Base-by-base conservation (phyloP, 2,113 vertebrate species). In the Stomatorhinus ivindoensis region DNA sequence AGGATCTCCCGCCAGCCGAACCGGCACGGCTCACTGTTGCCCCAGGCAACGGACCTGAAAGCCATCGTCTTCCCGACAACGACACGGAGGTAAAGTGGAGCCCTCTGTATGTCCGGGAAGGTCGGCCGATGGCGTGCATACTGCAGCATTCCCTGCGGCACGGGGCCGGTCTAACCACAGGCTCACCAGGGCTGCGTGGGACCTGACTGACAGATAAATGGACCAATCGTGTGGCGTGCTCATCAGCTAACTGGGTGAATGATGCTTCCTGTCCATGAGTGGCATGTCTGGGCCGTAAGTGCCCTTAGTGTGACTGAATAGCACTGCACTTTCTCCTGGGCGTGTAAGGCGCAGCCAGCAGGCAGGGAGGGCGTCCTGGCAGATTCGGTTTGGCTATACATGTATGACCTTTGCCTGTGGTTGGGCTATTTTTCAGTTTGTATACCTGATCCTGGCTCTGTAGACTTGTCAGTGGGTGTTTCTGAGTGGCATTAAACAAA, bases 31-130 rank as follows among this genome's bases (percentile, higher is more conserved):
- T 53, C 11, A 11, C 27, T 35, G 85, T 86, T 35, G 27, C 47
- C 4, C 15, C 27, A 35, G 85, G 27, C n/a, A 19, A 86, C 27
- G 27, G 47, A n/a, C 53, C 85, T 5, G 85, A 51, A n/a, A 51
- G 48, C 85, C 85, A 7, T 9, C 48, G 2, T 47, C 85, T 53
- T 15, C 27, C 47, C 0, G 50, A 46, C n/a, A 50, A 86, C 7
- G 85, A 50, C 24, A 47, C 19, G 5, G 85, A 87, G 85, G 85
- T 87, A 87, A 53, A 87, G 48, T 87, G 39, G 82, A 84, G 39
- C 44, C 82, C 82, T 84, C 82, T 19, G 31, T 39, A 44, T 39
- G 31, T 80, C 73, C 17, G 31, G 35, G 35, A 80, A 80, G 73
- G 73, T 80, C 73, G 42, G 73, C 31, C 8, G 35, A 39, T 80